Percentiles rank a stretch among this genome's conserved stretches.
Conservation (phyloP, 2,113 vertebrate genomes). For the Halcyon malimbica region DNA sequence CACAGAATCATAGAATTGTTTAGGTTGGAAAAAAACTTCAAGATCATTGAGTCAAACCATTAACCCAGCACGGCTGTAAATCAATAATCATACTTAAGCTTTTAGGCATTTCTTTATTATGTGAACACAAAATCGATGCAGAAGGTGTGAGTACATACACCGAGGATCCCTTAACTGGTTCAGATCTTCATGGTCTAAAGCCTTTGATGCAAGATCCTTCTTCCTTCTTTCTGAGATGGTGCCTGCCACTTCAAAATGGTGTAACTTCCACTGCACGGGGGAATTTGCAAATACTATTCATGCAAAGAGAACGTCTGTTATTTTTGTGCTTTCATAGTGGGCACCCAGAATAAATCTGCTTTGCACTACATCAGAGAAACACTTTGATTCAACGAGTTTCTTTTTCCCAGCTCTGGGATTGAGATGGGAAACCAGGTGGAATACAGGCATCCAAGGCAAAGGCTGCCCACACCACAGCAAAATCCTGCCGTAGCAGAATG, state of each 20-base stretch:
- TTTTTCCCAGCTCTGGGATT: not conserved
- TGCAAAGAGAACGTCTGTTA: not conserved
- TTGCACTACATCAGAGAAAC: slow-evolving; percentile 52
- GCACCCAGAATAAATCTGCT: not conserved
- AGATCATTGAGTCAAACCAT: not conserved
- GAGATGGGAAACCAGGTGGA: not conserved
- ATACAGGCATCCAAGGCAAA: not conserved
- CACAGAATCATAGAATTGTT: not conserved
- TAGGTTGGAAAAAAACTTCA: not conserved
- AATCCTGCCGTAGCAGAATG: not conserved
- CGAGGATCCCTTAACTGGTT: not conserved
- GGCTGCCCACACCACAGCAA: not conserved
- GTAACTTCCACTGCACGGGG: not conserved
- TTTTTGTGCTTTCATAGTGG: not conserved
- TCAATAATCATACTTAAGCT: not conserved
- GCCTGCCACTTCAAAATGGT: not conserved
- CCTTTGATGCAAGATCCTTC: not conserved
- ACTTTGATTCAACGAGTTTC: slow-evolving; percentile 45
- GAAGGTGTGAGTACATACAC: not conserved
- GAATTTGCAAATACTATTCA: not conserved
- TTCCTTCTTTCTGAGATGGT: not conserved
- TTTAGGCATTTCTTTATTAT: not conserved
- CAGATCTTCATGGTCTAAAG: not conserved
- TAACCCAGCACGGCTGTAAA: not conserved
- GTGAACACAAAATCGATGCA: not conserved